Evolutionary conservation across 2,888 invertebrate genomes (phyloP).

Genomic region (Cantharis lateralis): DNA sequence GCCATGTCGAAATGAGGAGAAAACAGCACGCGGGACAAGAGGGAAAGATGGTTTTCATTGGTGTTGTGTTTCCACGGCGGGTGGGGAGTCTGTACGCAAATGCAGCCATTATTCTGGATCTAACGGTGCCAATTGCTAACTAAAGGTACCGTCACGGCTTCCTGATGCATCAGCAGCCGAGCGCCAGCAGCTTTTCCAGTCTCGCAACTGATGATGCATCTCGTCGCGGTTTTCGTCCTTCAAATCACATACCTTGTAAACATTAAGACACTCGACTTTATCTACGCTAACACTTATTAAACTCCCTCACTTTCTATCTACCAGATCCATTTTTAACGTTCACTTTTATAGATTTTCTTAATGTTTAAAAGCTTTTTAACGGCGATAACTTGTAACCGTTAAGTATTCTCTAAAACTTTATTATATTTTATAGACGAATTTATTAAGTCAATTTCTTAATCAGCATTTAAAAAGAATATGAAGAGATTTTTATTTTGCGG

Average conservation of each 20-base stretch:
- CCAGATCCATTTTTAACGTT: conserved; percentile 22
- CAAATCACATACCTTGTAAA: conserved; percentile 27
- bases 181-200: conserved; percentile 6
- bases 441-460: conserved; percentile 4
- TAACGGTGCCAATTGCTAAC: conserved; percentile 44
- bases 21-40: conserved; percentile 51
- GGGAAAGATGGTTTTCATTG: conserved; percentile 53
- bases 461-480: neutral
- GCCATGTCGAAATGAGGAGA: conserved; percentile 56
- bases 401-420: conserved; percentile 13
- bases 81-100: conserved; percentile 51
- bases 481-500: neutral
- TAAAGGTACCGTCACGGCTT: conserved; percentile 30
- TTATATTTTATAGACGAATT: conserved; percentile 7
- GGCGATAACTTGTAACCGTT: conserved; percentile 9
- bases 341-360: conserved; percentile 18
- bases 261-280: conserved; percentile 20
- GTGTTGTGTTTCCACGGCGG: conserved; percentile 55
- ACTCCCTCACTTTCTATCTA: conserved; percentile 21
- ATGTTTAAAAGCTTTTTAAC: conserved; percentile 8
- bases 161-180: conserved; percentile 23
- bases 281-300: conserved; percentile 19
- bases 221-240: conserved; percentile 9
- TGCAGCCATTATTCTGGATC: conserved; percentile 55
- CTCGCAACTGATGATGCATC: conserved; percentile 19